These are phyloP conservation scores for Molanna angustata DNA, from an alignment of 2,888 invertebrate species.

Conservation along the genomic window DNA sequence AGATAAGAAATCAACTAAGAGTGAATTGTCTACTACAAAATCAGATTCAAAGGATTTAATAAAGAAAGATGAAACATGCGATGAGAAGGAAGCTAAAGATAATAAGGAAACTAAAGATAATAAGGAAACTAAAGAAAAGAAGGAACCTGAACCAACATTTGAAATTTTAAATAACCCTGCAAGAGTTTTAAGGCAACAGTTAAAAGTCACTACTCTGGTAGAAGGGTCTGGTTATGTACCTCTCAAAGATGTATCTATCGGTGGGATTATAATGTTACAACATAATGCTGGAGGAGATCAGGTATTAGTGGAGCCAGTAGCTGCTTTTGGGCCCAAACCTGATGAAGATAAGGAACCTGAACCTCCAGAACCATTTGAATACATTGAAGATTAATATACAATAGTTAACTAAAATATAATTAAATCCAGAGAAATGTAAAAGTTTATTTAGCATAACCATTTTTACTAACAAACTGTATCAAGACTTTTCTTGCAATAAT, in stretches of 20 bases:
- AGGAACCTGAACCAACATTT: constrained; percentile 90
- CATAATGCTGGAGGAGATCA: constrained; percentile 81
- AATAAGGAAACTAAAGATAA: constrained; percentile 47
- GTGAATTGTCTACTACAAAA: constrained; percentile 41
- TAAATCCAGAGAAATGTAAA: background rate
- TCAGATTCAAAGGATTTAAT: constrained; percentile 44
- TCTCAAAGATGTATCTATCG: constrained; percentile 89
- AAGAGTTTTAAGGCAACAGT: constrained; percentile 88
- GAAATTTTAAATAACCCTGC: constrained; percentile 94
- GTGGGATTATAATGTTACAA: constrained; percentile 94
- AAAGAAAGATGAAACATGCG: constrained; percentile 51
- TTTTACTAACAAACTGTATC: no score
- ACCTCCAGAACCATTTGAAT: constrained; percentile 97
- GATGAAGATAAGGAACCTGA: constrained; percentile 97
- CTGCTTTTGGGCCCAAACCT: constrained; percentile 84
- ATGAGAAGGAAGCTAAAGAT: constrained; percentile 49
- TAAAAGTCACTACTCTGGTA: constrained; percentile 72
- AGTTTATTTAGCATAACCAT: no score
- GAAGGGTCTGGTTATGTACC: constrained; percentile 81
- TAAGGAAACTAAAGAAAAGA: constrained; percentile 51
- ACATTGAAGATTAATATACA: constrained; percentile 74
- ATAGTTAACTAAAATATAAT: background rate
- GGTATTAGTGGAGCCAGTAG: constrained; percentile 88
- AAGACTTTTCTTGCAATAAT: no score
- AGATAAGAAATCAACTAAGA: constrained; percentile 49